Base-by-base conservation (phyloP, 2,113 vertebrate genomes). In the Cyprinodon tularosa region DNA sequence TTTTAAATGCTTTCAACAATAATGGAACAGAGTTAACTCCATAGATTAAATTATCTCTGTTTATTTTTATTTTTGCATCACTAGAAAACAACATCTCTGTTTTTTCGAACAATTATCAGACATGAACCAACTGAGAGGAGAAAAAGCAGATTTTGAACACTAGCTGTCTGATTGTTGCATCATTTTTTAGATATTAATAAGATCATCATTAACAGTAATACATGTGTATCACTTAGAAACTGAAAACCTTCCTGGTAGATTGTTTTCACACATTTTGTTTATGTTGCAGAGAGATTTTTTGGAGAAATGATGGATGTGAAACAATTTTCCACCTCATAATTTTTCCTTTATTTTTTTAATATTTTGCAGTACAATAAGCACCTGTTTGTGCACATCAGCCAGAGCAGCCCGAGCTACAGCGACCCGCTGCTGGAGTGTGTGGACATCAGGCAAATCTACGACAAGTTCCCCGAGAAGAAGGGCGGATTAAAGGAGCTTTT, bases 401-500 rank as follows among this genome's bases (percentile, higher is more conserved):
- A 99, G 67, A 96, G 94, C 82, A 97, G 94, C 91, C 95, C 96
- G 84, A 97, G 95, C 88, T 98, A 99, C 95, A 97, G 95, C 14
- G 98, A 99, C 86, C 96, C 98, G 0, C 88, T 98, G 93, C 96
- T 99, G 36, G 98, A 99, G 89, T 95, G 97, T 0, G 98, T 99
- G 93, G 98, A 99, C 93, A 98, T 99, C 82, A 95, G 97, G 80
- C 98, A 99, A 93, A 99, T 99, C 86, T 99, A 99, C 48, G 98
- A 99, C 94, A 99, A 99, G 87, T 99, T 99, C 77, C 98, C 98
- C 0, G 98, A 99, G 88, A 99, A 99, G 95, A 99, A 99, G 87
- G 98, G 97, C 0, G 98, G 98, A 36, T 94, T 99, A 45, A 99
- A 99, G 93, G 98, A 99, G 84, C 94, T 99, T 40, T 99, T 99